Evolutionary conservation across 2,797 vertebrate genomes (phyloP), one percentile per base, ranked within the genome.

Genomic region (Sebastes cheni): DNA sequence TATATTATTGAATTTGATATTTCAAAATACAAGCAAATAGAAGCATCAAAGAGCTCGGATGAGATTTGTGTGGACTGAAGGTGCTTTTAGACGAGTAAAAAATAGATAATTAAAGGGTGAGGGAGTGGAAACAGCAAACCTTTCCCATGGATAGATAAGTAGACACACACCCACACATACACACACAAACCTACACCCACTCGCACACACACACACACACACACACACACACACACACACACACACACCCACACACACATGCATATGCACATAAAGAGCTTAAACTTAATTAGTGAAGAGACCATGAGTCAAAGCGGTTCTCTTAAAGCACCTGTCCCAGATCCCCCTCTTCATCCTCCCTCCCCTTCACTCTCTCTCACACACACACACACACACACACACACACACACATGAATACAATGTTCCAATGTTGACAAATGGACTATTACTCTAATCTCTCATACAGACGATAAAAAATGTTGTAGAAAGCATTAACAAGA

Each of bases 281-380:
- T 89, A 88, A 96, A 96, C 94, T 80, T 95, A 96, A 96, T 96
- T 95, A 96, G 91, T 78, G 81, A 77, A 93, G 84, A 87, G 90
- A 94, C 89, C 86, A 92, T 94, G 93, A 95, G 92, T 92, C 89
- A 91, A 93, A 93, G 86, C 89, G 80, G 75, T 76, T 82, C 42
- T 88, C 75, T 80, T 88, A 73, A 93, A 94, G 93, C 95, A 96
- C 95, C 95, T 96, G 95, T 86, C 92, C 90, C 55, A 67, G 74
- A 85, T 69, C 72, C 67, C 83, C 72, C 65, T 69, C 75, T 77
- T 67, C 67, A 14, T 68, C 73, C 79, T 59, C 68, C 22, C 54
- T 62, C 55, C 62, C 30, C 30, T 39, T 42, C 50, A 32, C 62
- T 14, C 73, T 42, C 50, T 29, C 62, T 14, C 73, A 66, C 69